Evolutionary conservation across 2,113 vertebrate genomes (phyloP), one percentile per base, ranked within the genome.

Genomic region (Centropus unirufus): DNA sequence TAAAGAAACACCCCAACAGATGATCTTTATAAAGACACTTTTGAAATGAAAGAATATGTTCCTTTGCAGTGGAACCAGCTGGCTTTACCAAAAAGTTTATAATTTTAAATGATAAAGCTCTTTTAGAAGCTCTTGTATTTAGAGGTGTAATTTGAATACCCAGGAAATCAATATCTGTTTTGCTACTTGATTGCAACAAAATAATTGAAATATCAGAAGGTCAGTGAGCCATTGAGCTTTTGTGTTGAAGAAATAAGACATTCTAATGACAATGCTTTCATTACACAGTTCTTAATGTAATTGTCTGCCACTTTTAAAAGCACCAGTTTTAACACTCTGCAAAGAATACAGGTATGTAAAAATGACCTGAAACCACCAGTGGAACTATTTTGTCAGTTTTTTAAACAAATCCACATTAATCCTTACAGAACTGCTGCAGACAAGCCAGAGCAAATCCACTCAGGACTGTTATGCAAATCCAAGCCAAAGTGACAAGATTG

Each of bases 191-290:
- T 98, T 98, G 94, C 84, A 95, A 92, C 77, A 84, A 96, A 97
- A 97, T 98, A 98, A 98, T 97, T 98, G 96, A 97, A 97, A 97
- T 97, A 97, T 98, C 97, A 98, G 87, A 97, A 95, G 96, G 83
- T 94, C 93, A 96, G 91, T 89, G 97, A 98, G 92, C 96, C 90
- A 90, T 36, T 79, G 95, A 94, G 39, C n/a, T 92, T 97, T 97
- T 97, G 88, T 96, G 82, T 75, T 68, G 58, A 93, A 90, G 70
- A 95, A 97, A 93, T 94, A 90, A 96, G 85, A 81, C 70, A 72
- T 96, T 93, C 64, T 94, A 92, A 97, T 85, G 83, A 73, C n/a
- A 91, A 87, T 82, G 18, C 34, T 95, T 93, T 96, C 83, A 84
- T 77, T 68, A 80, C 34, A 16, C 79, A 93, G 55, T 40, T 95